Conservation (phyloP, 2,797 vertebrate genomes). For the Pseudocheirus occidentalis region DNA sequence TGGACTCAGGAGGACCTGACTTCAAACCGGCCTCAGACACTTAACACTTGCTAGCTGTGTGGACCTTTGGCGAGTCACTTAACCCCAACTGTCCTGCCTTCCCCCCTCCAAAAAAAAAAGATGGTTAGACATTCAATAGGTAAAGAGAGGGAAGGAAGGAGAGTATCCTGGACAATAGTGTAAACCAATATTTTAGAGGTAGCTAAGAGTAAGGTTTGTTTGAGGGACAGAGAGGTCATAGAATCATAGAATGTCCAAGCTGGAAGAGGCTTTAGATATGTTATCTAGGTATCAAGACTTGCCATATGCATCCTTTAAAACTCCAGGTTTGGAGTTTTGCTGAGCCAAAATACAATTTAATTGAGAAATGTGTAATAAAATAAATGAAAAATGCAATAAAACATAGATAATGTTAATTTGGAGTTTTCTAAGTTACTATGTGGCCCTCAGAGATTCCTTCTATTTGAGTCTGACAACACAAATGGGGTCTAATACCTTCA, state of each 20-base stretch:
- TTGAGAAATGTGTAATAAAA: not conserved
- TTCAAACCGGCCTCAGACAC: too few species aligned
- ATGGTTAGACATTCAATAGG: too few species aligned
- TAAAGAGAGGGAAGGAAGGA: too few species aligned
- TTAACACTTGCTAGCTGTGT: too few species aligned
- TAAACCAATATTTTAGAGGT: not conserved
- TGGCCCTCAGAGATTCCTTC: not conserved
- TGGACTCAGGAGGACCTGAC: too few species aligned
- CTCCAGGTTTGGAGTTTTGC: not conserved
- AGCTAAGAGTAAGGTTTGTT: not conserved
- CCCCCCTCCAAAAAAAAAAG: too few species aligned
- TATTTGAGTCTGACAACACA: not conserved
- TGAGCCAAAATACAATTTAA: not conserved
- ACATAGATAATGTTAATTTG: not conserved
- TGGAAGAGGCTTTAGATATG: not conserved
- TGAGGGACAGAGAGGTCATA: not conserved
- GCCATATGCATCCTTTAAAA: not conserved
- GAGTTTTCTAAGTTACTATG: not conserved
- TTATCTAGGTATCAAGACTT: not conserved
- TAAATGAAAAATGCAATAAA: not conserved
- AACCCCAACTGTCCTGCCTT: too few species aligned
- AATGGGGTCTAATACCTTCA: not conserved
- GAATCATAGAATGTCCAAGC: not conserved
- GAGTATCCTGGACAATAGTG: too few species aligned
- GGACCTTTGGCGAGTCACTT: too few species aligned